Evolutionary conservation across 2,888 invertebrate genomes (phyloP).

Genomic region (Melinaea marsaeus): DNA sequence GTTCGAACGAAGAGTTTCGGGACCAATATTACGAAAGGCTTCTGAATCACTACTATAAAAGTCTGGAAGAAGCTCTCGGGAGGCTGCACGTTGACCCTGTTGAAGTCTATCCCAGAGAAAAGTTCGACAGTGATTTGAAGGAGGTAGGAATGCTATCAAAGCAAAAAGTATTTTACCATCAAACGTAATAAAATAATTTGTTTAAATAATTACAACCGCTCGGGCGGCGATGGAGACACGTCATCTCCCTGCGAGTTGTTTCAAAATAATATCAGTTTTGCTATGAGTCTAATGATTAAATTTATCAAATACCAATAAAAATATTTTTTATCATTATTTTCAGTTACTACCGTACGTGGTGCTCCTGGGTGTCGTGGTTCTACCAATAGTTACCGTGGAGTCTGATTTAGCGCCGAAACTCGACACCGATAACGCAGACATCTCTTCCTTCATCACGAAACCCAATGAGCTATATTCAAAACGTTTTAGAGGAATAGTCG

Average conservation of each 20-base stretch:
- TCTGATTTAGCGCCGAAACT: slow-evolving; percentile 45
- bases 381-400: slow-evolving; percentile 58
- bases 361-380: slow-evolving; percentile 39
- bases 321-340: slow-evolving; percentile 20
- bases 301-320: background rate
- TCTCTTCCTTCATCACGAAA: slow-evolving; percentile 38
- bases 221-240: no score
- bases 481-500: slow-evolving; percentile 49
- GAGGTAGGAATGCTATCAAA: slow-evolving; percentile 36
- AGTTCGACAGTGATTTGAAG: slow-evolving; percentile 48
- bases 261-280: no score
- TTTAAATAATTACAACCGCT: no score
- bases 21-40: slow-evolving; percentile 36
- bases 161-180: background rate
- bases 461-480: slow-evolving; percentile 47
- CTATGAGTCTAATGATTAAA: no score
- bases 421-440: slow-evolving; percentile 33
- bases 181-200: no score
- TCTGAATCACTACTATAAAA: slow-evolving; percentile 39
- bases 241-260: no score
- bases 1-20: slow-evolving; percentile 54
- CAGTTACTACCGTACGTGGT: slow-evolving; percentile 47
- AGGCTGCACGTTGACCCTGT: slow-evolving; percentile 43
- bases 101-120: slow-evolving; percentile 44
- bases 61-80: slow-evolving; percentile 40